Evolutionary conservation across 2,888 invertebrate genomes (phyloP), one percentile per base, ranked within the genome.

Genomic region (Acanthococcus lagerstroemiae): DNA sequence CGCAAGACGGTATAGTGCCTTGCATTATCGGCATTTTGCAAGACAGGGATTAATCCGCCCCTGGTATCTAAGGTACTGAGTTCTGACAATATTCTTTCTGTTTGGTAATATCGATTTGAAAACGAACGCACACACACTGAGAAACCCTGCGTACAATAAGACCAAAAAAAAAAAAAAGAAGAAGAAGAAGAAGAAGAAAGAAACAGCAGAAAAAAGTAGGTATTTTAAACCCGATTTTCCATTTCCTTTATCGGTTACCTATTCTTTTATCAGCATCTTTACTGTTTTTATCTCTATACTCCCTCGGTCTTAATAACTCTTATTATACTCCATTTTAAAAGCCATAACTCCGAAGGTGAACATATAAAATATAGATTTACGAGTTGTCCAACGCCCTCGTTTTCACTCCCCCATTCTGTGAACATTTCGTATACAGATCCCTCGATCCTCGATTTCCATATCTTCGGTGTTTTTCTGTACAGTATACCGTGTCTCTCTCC

Each of bases 301-400:
- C 45, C 45, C 46, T 9, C 48, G n/a, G 60, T 60, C 24, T 60
- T 48, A 60, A 60, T 60, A 60, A 60, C 48, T 60, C 60, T 60
- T 60, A 60, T 48, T 26, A 60, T 48, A 48, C 48, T 48, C 46
- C 27, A 48, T 60, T 60, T 48, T 60, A 60, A 60, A 60, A 60
- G 48, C 27, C 46, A 60, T 60, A 46, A 60, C 25, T 60, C 26
- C 27, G n/a, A 48, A 50, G 21, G n/a, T 44, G 27, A 25, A 48
- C 22, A 46, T 25, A 25, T 48, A 60, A 60, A 60, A 60, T 46
- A 15, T 45, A 60, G 48, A 60, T 48, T 60, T 60, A 60, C 60
- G 48, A 60, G 48, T 60, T 45, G 26, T 60, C 26, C 46, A 60
- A 46, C 50, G 48, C 60, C 60, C 27, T 48, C 46, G 50, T 48